Conservation (phyloP, 1,140 invertebrate genomes). For the Drosophila ohnishii region DNA sequence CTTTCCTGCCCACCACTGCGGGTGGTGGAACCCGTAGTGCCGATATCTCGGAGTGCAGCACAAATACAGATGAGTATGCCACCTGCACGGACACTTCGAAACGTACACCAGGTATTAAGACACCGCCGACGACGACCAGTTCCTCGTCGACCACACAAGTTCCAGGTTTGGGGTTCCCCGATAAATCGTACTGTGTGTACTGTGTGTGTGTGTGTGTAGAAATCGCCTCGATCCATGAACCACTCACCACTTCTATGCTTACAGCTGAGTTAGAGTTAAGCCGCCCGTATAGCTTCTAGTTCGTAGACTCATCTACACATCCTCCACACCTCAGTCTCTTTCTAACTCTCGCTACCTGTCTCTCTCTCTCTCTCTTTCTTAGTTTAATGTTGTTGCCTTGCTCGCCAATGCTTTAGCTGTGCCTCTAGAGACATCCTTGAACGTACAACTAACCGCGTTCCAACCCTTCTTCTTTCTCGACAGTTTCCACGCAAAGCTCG, state of each 20-base stretch:
- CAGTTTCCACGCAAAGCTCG: slow-evolving; percentile 83
- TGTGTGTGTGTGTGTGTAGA: slow-evolving; percentile 51
- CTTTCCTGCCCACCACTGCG: slow-evolving; percentile 46
- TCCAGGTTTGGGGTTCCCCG: slow-evolving; percentile 79
- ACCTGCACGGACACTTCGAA: slow-evolving; percentile 90
- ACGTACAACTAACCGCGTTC: neutral
- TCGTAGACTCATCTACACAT: slow-evolving; percentile 38
- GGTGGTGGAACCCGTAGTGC: slow-evolving; percentile 85
- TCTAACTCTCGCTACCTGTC: slow-evolving; percentile 37
- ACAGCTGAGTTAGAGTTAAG: slow-evolving; percentile 16
- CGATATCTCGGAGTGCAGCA: slow-evolving; percentile 92
- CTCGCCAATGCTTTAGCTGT: slow-evolving; percentile 73
- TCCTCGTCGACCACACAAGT: slow-evolving; percentile 83
- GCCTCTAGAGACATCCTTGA: neutral
- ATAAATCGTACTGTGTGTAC: slow-evolving; percentile 32
- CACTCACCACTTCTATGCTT: slow-evolving; percentile 18
- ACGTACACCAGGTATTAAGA: slow-evolving; percentile 85
- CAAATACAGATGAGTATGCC: slow-evolving; percentile 94
- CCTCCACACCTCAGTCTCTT: slow-evolving; percentile 38
- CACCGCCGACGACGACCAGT: slow-evolving; percentile 81
- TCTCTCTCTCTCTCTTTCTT: slow-evolving; percentile 46
- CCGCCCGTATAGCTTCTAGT: slow-evolving; percentile 31
- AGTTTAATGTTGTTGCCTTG: slow-evolving; percentile 79
- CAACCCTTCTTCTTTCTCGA: neutral
- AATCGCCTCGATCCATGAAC: slow-evolving; percentile 29